Conservation (phyloP, 2,888 invertebrate genomes). For the Melanotus villosus region DNA sequence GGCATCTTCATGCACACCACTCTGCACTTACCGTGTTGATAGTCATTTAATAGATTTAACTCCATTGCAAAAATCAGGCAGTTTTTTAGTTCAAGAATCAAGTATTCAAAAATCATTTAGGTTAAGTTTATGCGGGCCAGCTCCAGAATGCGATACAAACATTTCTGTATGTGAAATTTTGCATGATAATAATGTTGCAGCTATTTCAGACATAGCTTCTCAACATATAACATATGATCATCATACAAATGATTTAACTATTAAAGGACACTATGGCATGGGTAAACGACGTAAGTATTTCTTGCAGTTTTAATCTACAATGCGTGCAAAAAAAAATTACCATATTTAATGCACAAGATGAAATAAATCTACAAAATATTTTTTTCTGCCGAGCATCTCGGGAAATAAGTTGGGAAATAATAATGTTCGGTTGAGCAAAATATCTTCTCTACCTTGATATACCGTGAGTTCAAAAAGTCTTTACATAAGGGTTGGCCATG, state of each 20-base stretch:
- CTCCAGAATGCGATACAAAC: conserved; percentile 19
- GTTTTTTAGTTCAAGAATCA: conserved; percentile 8
- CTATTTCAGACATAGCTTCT: not conserved
- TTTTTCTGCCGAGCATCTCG: too few species aligned
- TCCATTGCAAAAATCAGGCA: conserved; percentile 11
- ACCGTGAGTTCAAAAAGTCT: too few species aligned
- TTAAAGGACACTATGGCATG: conserved; percentile 15
- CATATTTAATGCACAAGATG: too few species aligned
- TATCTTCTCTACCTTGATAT: too few species aligned
- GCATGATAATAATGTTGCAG: not conserved
- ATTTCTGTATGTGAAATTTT: conserved; percentile 24
- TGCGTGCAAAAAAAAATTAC: not conserved
- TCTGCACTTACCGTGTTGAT: conserved; percentile 13
- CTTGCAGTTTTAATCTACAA: not conserved
- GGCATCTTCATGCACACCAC: conserved; percentile 7
- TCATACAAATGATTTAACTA: conserved; percentile 12
- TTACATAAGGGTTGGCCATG: too few species aligned
- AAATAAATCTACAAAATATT: too few species aligned
- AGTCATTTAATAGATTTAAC: conserved; percentile 31
- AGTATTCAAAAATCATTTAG: conserved; percentile 8
- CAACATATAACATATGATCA: conserved; percentile 3
- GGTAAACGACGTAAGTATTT: conserved; percentile 24
- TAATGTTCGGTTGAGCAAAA: too few species aligned
- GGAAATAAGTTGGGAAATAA: too few species aligned
- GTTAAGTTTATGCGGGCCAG: conserved; percentile 25